Base-by-base conservation (phyloP, 2,888 invertebrate species). In the Plebejus anna region DNA sequence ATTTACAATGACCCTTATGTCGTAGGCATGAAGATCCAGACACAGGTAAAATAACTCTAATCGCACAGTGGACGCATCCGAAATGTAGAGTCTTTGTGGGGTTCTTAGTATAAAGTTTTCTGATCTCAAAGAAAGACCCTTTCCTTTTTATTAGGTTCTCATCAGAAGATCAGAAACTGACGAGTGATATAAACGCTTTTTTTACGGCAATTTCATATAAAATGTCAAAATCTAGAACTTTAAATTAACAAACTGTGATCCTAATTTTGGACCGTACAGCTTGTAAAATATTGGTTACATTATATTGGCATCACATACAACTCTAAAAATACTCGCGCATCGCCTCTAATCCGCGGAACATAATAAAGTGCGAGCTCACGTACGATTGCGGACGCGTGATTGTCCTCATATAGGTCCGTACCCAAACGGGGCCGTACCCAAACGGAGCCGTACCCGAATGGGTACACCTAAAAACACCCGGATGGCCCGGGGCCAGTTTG, bases 401-500 rank as follows among this genome's bases (percentile, higher is more conserved):
- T 36, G 66, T 5, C 32, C 66, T 16, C 16, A 55, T 51, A 13
- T 13, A 51, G 13, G 13, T 11, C 61, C 13, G 32, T 36, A 32
- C 66, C 66, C 13, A 36, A 7, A 66, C 32, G 2, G 13, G 7
- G 13, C 66, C 32, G 61, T 61, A 28, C 28, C 9, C 61, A 61
- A 22, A 61, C 61, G 13, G 66, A 36, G 13, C 32, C 66, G 66
- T 32, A 13, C 13, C 32, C 32, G 4, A 5, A 66, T 13, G 32
- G 66, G 32, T 28, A 32, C 66, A 32, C 32, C 32, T 32, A 32
- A 28, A 61, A 28, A 13, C 4, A 36, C 32, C 32, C 61, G 61
- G 61, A 28, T 61, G n/a, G 38, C 71, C 71, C 42, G 57, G 28
- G 71, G 76, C 59, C 76, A 76, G 76, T 76, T 76, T 70, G 71